A percentile compares a stretch with the other conserved stretches of the same genome.
These are phyloP conservation scores for human (Homo sapiens) DNA, from an alignment of 2,113 vertebrate genomes.

Conservation along the genomic window DNA sequence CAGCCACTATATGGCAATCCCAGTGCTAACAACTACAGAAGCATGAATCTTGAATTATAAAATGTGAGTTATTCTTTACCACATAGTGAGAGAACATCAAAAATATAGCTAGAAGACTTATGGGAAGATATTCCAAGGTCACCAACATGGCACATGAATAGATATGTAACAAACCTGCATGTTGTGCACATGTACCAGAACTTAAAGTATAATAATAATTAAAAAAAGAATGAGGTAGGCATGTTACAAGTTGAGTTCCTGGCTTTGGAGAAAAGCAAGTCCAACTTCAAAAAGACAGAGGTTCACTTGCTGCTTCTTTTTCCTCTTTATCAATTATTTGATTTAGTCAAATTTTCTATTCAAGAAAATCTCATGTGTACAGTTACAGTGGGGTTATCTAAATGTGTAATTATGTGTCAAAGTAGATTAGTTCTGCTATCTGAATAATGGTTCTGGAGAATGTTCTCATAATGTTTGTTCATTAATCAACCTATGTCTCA, in stretches of 20 bases:
- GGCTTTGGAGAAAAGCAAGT: slow-evolving; percentile 85
- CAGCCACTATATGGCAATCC: neutral
- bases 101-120: slow-evolving; percentile 78
- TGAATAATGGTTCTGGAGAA: neutral
- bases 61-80: neutral
- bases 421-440: neutral
- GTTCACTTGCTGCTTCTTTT: slow-evolving; percentile 72
- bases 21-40: neutral
- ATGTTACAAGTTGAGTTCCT: slow-evolving; percentile 81
- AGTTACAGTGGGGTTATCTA: neutral
- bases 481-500: slow-evolving; percentile 66
- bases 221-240: slow-evolving; percentile 86
- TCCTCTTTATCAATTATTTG: slow-evolving; percentile 68
- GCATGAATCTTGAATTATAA: slow-evolving; percentile 13
- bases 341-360: slow-evolving; percentile 76
- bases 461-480: slow-evolving; percentile 35
- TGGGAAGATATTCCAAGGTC: slow-evolving; percentile 86
- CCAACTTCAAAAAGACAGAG: slow-evolving; percentile 87
- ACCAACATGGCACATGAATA: no score
- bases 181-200: no score
- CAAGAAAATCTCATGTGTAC: neutral
- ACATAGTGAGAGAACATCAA: neutral
- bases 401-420: neutral
- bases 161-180: no score
- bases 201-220: no score